These are phyloP conservation scores for Brassicogethes aeneus DNA, from an alignment of 2,888 invertebrate species.

Conservation along the genomic window DNA sequence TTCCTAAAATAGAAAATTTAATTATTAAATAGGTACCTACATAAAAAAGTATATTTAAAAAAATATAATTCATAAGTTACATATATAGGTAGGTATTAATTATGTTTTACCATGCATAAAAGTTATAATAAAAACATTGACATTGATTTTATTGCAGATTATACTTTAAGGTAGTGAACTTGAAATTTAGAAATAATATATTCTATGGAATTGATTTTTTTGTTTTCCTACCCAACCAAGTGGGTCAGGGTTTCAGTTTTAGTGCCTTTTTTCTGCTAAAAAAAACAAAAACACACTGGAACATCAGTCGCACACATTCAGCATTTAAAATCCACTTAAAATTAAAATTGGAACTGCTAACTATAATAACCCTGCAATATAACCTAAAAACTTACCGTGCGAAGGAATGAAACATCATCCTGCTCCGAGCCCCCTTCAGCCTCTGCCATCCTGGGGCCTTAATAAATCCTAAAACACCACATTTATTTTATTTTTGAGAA, in stretches of 20 bases:
- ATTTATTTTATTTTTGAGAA: background rate
- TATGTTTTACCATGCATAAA: background rate
- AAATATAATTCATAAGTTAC: background rate
- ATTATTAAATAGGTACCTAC: no score
- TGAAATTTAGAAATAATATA: background rate
- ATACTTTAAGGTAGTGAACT: background rate
- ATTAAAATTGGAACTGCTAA: no score
- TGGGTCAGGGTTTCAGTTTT: background rate
- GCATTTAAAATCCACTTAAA: background rate
- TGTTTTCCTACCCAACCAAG: background rate
- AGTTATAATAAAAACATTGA: background rate
- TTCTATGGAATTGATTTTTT: slow-evolving; percentile 1
- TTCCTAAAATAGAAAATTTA: slow-evolving; percentile 86
- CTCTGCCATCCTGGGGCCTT: slow-evolving; percentile 65
- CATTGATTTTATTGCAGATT: background rate
- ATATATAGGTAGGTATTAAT: background rate
- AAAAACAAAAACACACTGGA: no score
- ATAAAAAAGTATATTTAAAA: slow-evolving; percentile 8
- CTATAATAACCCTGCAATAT: no score
- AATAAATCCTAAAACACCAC: slow-evolving; percentile 21
- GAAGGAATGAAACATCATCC: slow-evolving; percentile 99
- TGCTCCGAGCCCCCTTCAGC: slow-evolving; percentile 95
- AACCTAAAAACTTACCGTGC: slow-evolving; percentile 72
- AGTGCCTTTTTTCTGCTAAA: no score
- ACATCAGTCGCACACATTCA: no score